Conservation (phyloP, 2,888 invertebrate species). For the Melanostoma scalare region DNA sequence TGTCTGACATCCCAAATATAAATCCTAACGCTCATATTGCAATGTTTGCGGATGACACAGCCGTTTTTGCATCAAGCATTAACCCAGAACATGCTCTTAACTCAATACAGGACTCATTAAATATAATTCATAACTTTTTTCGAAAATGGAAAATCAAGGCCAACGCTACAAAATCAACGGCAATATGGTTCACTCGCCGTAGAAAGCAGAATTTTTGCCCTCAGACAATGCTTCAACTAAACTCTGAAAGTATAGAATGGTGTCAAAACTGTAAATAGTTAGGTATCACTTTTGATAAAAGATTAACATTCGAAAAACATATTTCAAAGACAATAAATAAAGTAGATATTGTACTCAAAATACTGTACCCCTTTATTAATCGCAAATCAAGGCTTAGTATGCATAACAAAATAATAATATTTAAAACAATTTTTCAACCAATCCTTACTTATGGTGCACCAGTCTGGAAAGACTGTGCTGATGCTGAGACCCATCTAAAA, state of each 20-base stretch:
- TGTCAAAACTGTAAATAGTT: too few relatives aligned
- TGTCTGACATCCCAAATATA: not conserved
- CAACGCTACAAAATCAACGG: too few relatives aligned
- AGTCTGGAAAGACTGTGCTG: conserved; percentile 8
- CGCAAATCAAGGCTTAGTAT: not conserved
- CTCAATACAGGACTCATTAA: not conserved
- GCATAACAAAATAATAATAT: conserved; percentile 8
- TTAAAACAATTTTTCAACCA: conserved; percentile 5
- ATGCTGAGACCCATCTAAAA: conserved; percentile 9
- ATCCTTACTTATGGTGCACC: conserved; percentile 11
- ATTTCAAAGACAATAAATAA: not conserved
- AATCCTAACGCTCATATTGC: not conserved
- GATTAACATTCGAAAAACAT: not conserved
- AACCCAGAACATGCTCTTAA: too few relatives aligned
- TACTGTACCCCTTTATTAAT: conserved; percentile 3
- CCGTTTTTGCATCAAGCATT: too few relatives aligned
- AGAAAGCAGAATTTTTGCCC: too few relatives aligned
- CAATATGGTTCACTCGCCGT: too few relatives aligned
- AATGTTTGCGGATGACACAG: conserved; percentile 1
- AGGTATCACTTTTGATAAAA: too few relatives aligned
- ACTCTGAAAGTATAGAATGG: too few relatives aligned
- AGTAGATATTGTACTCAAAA: not conserved
- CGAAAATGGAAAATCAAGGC: not conserved
- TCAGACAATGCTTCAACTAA: too few relatives aligned
- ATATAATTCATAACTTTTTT: not conserved